Base-by-base conservation (phyloP, 2,113 vertebrate species). In the Reinhardtius hippoglossoides region DNA sequence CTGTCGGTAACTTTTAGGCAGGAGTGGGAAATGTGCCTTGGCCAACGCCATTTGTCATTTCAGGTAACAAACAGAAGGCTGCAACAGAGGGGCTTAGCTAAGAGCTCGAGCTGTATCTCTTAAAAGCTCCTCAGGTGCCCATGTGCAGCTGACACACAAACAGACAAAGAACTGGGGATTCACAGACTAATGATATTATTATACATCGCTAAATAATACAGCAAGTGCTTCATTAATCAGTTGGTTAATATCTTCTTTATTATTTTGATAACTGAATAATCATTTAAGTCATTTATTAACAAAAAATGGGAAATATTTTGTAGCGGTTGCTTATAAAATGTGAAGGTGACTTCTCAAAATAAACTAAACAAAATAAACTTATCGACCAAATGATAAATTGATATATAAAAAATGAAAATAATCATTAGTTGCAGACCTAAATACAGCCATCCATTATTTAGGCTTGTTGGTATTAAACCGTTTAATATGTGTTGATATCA, bases 1-100 rank as follows among this genome's bases (percentile, higher is more conserved):
- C 87, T 89, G 90, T 91, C 88, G 87, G 67, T 87, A 84, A 74
- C 48, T 68, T 77, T 90, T 88, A 84, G 78, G 74, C 81, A 56
- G 46, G 70, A 77, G 71, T 78, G 76, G 88, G 68, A 83, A 87
- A 86, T 84, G 68, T 65, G 74, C 84, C 83, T 72, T 88, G 65
- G 59, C 74, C 69, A 71, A 78, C 72, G 66, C 76, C 46, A 55
- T 37, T 82, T 88, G 91, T 87, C 80, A 83, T 83, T 90, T 87
- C 23, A 88, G 80, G 83, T 73, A 80, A 77, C 72, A 86, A 85
- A 82, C 84, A 86, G 85, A 85, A 65, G 74, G 81, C 77, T 85
- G 56, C 80, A 76, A 63, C 83, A 78, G 80, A 81, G 82, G 82
- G 84, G 75, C 80, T 85, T 78, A 78, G 80, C 62, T 77, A 76